phyloP scores from a whole-genome alignment of 2,797 vertebrate genomes.

The Gymnothorax javanicus region DNA sequence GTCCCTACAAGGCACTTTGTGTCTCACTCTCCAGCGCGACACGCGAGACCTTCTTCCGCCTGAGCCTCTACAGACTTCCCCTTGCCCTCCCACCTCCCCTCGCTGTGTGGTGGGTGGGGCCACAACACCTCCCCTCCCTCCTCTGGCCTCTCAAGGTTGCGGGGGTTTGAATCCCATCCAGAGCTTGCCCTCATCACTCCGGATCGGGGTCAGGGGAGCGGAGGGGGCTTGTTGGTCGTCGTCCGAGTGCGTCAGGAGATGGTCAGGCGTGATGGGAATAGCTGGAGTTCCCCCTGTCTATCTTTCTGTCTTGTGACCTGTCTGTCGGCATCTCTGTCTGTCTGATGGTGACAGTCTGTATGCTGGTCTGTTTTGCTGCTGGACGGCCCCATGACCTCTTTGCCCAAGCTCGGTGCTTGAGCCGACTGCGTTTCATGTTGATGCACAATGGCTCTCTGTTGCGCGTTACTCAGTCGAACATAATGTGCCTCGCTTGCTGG shows the following conservation, averaged over 20 bases:
- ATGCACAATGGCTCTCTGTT: not conserved
- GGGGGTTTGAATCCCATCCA: constrained; percentile 1
- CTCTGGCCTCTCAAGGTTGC: not conserved
- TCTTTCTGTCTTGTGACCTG: not conserved
- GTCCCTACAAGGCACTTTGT: constrained; percentile 45
- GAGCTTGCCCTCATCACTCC: not conserved
- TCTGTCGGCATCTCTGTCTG: not conserved
- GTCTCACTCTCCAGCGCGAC: constrained; percentile 30
- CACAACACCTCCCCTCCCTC: too few species aligned
- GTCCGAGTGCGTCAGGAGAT: not conserved
- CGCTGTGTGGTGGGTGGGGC: not conserved
- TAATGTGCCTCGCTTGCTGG: not conserved
- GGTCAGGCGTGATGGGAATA: not conserved
- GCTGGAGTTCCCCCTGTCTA: not conserved
- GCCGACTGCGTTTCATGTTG: not conserved
- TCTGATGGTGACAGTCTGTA: not conserved
- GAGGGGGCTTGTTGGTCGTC: not conserved
- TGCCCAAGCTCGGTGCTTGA: not conserved
- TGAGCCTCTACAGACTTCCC: not conserved
- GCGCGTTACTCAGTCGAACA: not conserved
- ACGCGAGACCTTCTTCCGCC: constrained; percentile 23
- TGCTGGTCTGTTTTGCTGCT: not conserved
- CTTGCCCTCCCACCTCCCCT: not conserved
- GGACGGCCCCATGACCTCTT: not conserved
- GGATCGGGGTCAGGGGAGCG: not conserved